These are phyloP conservation scores for Thamnaconus septentrionalis DNA, from an alignment of 2,113 vertebrate genomes.

Conservation along the genomic window DNA sequence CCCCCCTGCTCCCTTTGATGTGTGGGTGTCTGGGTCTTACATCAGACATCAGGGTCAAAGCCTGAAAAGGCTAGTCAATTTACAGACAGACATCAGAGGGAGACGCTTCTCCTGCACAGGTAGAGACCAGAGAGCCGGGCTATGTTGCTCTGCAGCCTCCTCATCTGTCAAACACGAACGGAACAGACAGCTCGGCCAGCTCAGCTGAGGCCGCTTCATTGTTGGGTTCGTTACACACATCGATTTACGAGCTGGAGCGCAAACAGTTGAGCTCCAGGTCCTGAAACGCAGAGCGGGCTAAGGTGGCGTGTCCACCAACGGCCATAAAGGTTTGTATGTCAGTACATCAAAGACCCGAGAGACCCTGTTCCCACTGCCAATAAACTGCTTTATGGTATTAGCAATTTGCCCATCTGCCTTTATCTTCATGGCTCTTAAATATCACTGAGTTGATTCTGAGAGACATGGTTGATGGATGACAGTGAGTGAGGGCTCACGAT, in stretches of 20 bases:
- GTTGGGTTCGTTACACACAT: conserved; percentile 51
- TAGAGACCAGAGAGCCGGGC: conserved; percentile 41
- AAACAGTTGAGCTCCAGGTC: conserved; percentile 47
- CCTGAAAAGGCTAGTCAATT: conserved; percentile 79
- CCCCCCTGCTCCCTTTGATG: conserved; percentile 73
- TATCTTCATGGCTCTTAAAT: conserved; percentile 65
- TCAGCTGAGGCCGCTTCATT: conserved; percentile 57
- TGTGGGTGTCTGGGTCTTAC: conserved; percentile 79
- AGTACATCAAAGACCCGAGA: conserved; percentile 69
- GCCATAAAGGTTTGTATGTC: conserved; percentile 56
- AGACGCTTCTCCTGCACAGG: conserved; percentile 60
- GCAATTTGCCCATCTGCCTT: conserved; percentile 60
- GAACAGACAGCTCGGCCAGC: conserved; percentile 60
- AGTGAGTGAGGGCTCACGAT: conserved; percentile 29
- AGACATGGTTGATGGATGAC: conserved; percentile 34
- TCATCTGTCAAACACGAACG: conserved; percentile 64
- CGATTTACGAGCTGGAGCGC: conserved; percentile 51
- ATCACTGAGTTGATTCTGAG: conserved; percentile 49
- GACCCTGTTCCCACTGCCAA: conserved; percentile 47
- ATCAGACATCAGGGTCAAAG: conserved; percentile 80
- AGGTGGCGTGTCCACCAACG: conserved; percentile 45
- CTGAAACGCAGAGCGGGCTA: conserved; percentile 24
- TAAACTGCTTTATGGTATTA: conserved; percentile 66
- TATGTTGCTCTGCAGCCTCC: conserved; percentile 32
- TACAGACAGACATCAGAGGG: conserved; percentile 71